Evolutionary conservation across 2,888 invertebrate species (phyloP).

Genomic region (Lepas anatifera): DNA sequence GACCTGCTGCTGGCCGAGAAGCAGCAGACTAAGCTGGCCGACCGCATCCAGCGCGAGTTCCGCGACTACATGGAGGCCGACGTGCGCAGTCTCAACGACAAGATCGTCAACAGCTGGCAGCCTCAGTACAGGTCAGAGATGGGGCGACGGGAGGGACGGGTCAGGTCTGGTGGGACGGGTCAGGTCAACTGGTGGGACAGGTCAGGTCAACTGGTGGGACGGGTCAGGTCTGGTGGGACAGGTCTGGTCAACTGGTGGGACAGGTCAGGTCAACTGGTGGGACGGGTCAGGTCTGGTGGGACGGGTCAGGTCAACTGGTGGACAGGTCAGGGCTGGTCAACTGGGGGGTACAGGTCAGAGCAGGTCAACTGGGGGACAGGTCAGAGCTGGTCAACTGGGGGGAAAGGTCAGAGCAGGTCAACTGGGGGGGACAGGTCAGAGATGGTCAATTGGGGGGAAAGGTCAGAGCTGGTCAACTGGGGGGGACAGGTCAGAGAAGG

Average conservation of each 20-base stretch:
- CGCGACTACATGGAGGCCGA: neutral
- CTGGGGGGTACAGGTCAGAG: neutral
- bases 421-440: too few species aligned
- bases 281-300: neutral
- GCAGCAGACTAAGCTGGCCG: neutral
- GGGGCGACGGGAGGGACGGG: neutral
- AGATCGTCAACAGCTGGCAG: conserved; percentile 9
- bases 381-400: neutral
- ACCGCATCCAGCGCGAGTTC: neutral
- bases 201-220: neutral
- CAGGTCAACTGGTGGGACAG: neutral
- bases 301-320: neutral
- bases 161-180: neutral
- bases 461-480: neutral
- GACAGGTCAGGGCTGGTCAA: too few species aligned
- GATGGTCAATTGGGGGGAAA: neutral
- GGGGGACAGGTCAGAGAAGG: too few species aligned
- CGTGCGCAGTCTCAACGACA: conserved; percentile 4
- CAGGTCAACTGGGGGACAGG: neutral
- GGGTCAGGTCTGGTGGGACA: neutral
- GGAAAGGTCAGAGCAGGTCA: neutral
- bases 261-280: neutral
- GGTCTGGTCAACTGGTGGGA: neutral
- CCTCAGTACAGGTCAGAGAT: conserved; percentile 2
- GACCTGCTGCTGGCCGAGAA: neutral